Evolutionary conservation across 2,888 invertebrate genomes (phyloP).

Genomic region (Bombylius discolor): DNA sequence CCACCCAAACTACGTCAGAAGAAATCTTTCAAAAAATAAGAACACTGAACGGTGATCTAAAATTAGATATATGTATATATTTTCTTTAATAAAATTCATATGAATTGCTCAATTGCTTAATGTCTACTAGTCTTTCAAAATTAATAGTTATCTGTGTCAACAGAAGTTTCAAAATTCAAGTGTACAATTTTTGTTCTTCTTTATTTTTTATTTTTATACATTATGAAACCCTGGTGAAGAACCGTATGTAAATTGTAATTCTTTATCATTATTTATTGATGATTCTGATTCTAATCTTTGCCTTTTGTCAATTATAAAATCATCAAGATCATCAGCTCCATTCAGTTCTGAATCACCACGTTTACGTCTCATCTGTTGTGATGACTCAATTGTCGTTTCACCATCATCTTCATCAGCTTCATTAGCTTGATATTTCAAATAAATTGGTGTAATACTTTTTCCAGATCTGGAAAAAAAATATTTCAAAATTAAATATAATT

Average conservation of each 20-base stretch:
- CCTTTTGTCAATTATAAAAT: slow-evolving; percentile 31
- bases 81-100: no score
- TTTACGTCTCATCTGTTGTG: slow-evolving; percentile 19
- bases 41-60: no score
- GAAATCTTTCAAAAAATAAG: no score
- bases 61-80: no score
- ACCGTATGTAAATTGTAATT: slow-evolving; percentile 29
- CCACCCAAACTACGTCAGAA: no score
- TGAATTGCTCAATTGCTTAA: no score
- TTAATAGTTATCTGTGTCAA: no score
- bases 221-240: slow-evolving; percentile 28
- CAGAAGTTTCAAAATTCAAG: no score
- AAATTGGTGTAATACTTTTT: slow-evolving; percentile 36
- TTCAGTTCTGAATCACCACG: slow-evolving; percentile 31
- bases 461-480: no score
- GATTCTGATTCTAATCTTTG: slow-evolving; percentile 23
- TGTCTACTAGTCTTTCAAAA: no score
- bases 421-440: slow-evolving; percentile 40
- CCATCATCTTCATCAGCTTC: slow-evolving; percentile 22
- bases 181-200: no score
- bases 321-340: slow-evolving; percentile 21
- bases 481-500: no score
- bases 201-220: slow-evolving; percentile 10
- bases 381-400: slow-evolving; percentile 1
- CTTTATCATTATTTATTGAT: slow-evolving; percentile 26